Conservation (phyloP, 37 sponge, comb jelly and placozoan genomes). For the Ephydatia muelleri region DNA sequence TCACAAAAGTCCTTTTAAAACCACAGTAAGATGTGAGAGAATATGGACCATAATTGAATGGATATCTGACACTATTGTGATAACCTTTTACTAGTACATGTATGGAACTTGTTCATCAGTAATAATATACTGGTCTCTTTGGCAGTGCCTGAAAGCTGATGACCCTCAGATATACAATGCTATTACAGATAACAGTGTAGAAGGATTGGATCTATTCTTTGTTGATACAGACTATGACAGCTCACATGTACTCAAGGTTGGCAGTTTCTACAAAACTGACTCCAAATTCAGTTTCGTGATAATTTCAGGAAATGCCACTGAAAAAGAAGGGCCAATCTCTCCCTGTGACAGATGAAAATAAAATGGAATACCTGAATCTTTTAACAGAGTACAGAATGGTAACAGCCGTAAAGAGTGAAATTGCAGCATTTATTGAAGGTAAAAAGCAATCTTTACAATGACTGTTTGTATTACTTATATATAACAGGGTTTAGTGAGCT, state of each 20-base stretch:
- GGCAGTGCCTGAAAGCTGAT: neutral
- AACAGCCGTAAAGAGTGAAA: constrained; percentile 67
- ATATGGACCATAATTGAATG: no score
- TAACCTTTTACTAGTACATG: neutral
- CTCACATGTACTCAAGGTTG: neutral
- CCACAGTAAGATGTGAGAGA: no score
- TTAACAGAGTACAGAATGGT: constrained; percentile 80
- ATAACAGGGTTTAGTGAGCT: constrained; percentile 82
- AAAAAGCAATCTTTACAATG: no score
- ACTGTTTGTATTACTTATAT: no score
- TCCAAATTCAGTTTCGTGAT: no score
- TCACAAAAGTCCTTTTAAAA: no score
- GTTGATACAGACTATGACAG: neutral
- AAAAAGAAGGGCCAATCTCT: constrained; percentile 74
- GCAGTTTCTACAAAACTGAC: no score
- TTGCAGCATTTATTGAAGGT: constrained; percentile 89
- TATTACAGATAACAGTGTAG: neutral
- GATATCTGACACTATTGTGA: no score
- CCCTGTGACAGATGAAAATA: constrained; percentile 89
- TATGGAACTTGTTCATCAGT: no score
- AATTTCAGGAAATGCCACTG: constrained; percentile 70
- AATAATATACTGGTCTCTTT: neutral
- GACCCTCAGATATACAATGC: neutral
- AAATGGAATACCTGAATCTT: constrained; percentile 79
- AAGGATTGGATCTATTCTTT: neutral